Percentiles rank a stretch among this genome's conserved stretches.
These are phyloP conservation scores for Lasioglossum leucozonium DNA, from an alignment of 2,888 invertebrate species.

Conservation along the genomic window DNA sequence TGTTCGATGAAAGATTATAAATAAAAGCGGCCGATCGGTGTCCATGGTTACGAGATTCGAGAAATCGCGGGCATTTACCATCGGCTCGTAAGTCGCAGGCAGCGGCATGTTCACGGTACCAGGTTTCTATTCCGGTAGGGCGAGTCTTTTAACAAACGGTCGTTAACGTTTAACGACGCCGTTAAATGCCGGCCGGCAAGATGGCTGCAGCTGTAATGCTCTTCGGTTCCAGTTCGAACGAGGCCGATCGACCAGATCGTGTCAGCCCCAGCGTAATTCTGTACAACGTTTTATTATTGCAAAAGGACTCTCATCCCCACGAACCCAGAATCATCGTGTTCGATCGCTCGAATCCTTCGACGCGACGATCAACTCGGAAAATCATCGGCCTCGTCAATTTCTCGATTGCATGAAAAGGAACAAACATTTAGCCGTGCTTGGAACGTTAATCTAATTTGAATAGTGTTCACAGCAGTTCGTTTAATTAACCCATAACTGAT, in stretches of 20 bases:
- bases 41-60: constrained; percentile 21
- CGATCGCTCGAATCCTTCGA: background rate
- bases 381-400: background rate
- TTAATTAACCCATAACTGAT: too few relatives aligned
- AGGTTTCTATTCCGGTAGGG: constrained; percentile 79
- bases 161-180: constrained; percentile 81
- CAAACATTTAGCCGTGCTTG: background rate
- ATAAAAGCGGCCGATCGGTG: background rate
- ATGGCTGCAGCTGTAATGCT: constrained; percentile 81
- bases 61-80: constrained; percentile 52
- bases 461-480: too few relatives aligned
- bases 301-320: background rate
- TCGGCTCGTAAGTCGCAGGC: constrained; percentile 54
- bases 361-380: background rate
- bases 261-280: constrained; percentile 38
- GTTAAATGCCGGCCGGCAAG: constrained; percentile 79
- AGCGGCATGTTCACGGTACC: constrained; percentile 54
- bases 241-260: constrained; percentile 29
- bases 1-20: background rate
- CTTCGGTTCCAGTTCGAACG: constrained; percentile 62
- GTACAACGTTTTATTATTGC: background rate
- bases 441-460: background rate
- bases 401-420: background rate
- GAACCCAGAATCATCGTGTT: background rate
- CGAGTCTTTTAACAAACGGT: constrained; percentile 78